These are phyloP conservation scores for Pluvianellus socialis DNA, from an alignment of 2,113 vertebrate species.

Conservation along the genomic window DNA sequence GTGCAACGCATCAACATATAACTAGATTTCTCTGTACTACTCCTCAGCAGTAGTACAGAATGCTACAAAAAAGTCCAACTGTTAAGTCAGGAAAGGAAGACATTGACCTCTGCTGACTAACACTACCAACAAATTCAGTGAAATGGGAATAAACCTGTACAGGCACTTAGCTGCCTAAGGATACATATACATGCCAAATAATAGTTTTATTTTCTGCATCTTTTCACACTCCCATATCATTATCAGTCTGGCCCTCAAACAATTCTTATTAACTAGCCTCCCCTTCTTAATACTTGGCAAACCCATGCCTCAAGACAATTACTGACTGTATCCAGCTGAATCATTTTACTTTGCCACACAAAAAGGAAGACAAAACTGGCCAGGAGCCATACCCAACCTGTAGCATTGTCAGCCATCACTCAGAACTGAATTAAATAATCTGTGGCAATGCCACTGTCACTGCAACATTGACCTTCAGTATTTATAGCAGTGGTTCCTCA, in stretches of 20 bases:
- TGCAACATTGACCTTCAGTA: not conserved
- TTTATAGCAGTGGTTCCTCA: not conserved
- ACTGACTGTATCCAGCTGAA: not conserved
- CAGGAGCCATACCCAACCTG: not conserved
- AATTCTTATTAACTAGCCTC: not conserved
- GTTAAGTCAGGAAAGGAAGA: not conserved
- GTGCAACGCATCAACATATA: accelerated
- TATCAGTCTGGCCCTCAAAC: not conserved
- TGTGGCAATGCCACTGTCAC: not conserved
- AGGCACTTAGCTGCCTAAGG: not conserved
- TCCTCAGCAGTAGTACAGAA: not conserved
- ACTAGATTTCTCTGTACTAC: not conserved
- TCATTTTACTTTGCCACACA: not conserved
- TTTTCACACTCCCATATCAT: not conserved
- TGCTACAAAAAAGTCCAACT: not conserved
- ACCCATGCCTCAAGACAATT: not conserved
- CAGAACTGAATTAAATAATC: not conserved
- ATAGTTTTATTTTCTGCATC: not conserved
- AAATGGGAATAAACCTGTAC: not conserved
- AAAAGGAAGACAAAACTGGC: not conserved
- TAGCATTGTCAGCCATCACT: not conserved
- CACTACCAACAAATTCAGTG: not conserved
- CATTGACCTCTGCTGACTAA: not conserved
- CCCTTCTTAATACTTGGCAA: not conserved
- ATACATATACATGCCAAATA: not conserved